Evolutionary conservation across 1,140 invertebrate species (phyloP).

Genomic region (Drosophila melanogaster): Release_6_plus_ISO1_MT NT_033777.3:9911501-9912000

Average conservation of each 20-base stretch:
- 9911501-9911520: background rate
- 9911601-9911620: conserved; percentile 71
- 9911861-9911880: background rate
- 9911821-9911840: conserved; percentile 64
- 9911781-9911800: conserved; percentile 72
- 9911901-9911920: conserved; percentile 47
- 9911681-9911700: conserved; percentile 32
- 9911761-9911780: conserved; percentile 52
- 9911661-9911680: conserved; percentile 61
- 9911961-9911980: conserved; percentile 2
- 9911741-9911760: conserved; percentile 60
- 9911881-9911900: background rate
- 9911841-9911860: conserved; percentile 8
- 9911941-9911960: conserved; percentile 15
- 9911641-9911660: conserved; percentile 21
- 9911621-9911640: conserved; percentile 78
- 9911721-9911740: conserved; percentile 69
- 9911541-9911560: conserved; percentile 74
- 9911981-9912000: conserved; percentile 16
- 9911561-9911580: conserved; percentile 80
- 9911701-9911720: conserved; percentile 38
- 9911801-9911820: conserved; percentile 33
- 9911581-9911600: conserved; percentile 17
- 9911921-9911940: conserved; percentile 53
- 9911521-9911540: conserved; percentile 30